These are phyloP conservation scores for Barnardius zonarius DNA, from an alignment of 2,113 vertebrate genomes.

Conservation along the genomic window DNA sequence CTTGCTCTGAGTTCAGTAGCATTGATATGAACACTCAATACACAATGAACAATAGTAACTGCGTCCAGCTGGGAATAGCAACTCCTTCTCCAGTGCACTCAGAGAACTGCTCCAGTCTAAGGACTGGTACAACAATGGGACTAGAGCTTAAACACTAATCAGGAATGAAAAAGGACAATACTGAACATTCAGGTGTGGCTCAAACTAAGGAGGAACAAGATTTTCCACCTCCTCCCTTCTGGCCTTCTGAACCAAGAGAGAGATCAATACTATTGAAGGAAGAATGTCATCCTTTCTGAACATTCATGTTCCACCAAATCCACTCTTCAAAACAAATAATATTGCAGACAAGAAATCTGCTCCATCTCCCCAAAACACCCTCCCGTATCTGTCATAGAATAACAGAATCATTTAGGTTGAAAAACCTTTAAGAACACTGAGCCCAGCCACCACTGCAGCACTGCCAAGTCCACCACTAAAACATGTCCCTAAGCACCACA, in stretches of 20 bases:
- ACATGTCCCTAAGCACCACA: background rate
- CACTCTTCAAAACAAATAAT: background rate
- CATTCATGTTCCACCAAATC: no score
- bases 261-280: background rate
- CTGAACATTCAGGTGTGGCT: background rate
- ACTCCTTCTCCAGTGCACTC: background rate
- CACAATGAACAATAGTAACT: background rate
- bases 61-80: background rate
- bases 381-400: background rate
- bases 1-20: background rate
- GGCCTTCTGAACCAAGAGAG: background rate
- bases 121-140: background rate
- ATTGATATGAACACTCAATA: background rate
- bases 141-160: background rate
- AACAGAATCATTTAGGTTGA: background rate
- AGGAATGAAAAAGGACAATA: background rate
- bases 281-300: background rate
- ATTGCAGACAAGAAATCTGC: background rate
- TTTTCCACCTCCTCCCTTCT: background rate
- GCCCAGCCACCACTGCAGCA: background rate
- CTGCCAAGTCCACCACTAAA: background rate
- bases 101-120: background rate
- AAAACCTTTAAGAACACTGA: background rate
- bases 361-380: background rate
- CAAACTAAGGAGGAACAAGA: background rate